phyloP scores from a whole-genome alignment of 2,888 invertebrate genomes.

The Amphipoea lucens region DNA sequence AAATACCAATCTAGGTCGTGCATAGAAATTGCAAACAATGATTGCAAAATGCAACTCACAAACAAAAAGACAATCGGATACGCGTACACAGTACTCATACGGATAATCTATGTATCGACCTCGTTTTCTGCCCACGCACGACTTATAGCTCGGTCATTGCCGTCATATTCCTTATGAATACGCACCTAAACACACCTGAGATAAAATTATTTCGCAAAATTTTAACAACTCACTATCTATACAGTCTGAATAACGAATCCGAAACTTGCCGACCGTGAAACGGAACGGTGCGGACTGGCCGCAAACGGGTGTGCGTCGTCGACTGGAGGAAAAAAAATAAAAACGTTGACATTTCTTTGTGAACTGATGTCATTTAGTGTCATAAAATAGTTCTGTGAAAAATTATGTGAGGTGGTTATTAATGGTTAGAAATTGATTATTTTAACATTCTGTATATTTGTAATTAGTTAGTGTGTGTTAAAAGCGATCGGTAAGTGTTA shows the following conservation, averaged over 20 bases:
- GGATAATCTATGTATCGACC: slow-evolving; percentile 80
- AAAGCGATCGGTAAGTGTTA: slow-evolving; percentile 69
- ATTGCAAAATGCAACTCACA: slow-evolving; percentile 82
- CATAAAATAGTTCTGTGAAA: slow-evolving; percentile 73
- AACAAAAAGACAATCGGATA: slow-evolving; percentile 77
- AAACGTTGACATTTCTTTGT: slow-evolving; percentile 85
- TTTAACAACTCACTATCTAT: slow-evolving; percentile 47
- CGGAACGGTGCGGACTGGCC: slow-evolving; percentile 84
- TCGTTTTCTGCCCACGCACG: slow-evolving; percentile 82
- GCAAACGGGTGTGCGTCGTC: slow-evolving; percentile 74
- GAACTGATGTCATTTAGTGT: slow-evolving; percentile 74
- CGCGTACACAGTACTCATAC: slow-evolving; percentile 74
- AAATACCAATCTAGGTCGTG: slow-evolving; percentile 68
- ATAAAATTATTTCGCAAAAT: slow-evolving; percentile 64
- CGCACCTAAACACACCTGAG: slow-evolving; percentile 63
- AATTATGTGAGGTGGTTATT: slow-evolving; percentile 71
- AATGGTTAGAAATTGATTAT: slow-evolving; percentile 54
- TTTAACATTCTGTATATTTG: slow-evolving; percentile 61
- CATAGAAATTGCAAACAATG: slow-evolving; percentile 76
- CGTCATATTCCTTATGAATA: slow-evolving; percentile 73
- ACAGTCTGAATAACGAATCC: slow-evolving; percentile 54
- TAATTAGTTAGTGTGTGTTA: slow-evolving; percentile 62
- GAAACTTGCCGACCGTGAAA: slow-evolving; percentile 80
- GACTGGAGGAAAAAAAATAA: slow-evolving; percentile 76
- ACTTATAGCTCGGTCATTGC: slow-evolving; percentile 83